Evolutionary conservation across 2,797 vertebrate species (phyloP), one percentile per base, ranked within the genome.

Genomic region (Botia kubotai): DNA sequence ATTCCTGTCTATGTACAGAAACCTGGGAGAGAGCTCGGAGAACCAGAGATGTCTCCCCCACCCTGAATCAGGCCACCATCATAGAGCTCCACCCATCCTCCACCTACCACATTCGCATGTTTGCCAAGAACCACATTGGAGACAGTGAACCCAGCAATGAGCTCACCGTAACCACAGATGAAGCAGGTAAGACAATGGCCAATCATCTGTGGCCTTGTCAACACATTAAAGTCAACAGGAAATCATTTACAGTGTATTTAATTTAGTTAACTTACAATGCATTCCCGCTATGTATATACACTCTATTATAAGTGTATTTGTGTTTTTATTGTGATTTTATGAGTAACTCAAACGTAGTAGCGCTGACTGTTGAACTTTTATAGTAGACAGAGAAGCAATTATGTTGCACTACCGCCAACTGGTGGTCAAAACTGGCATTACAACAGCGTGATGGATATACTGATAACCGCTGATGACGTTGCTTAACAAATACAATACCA

Each of bases 91-190:
- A 99, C 90, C 97, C 98, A 53, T 98, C 98, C 80, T 98, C 97
- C 89, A 97, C 97, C 71, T 99, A 99, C 94, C 98, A 97, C 92
- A 98, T 99, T 82, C 97, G 97, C 84, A 98, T 99, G 96, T 99
- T 98, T 0, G 98, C 97, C 85, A 99, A 98, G 93, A 99, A 99
- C 89, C 95, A 96, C 86, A 99, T 99, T 0, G 98, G 97, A 84
- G 98, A 97, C 91, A 99, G 98, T 0, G 96, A 98, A 86, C 96
- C 97, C 91, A 99, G 97, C 95, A 99, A 99, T 0, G 97, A 99
- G 90, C 96, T 99, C 87, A 98, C 96, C 83, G 96, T 99, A 90
- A 99, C 97, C 62, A 98, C 98, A 0, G 97, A 98, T 0, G 98
- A 99, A 96, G 98, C 98, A 91, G 98, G 98, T 99, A 77, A 91